Conservation (phyloP, 2,797 vertebrate species). For the Hirundo rustica region DNA sequence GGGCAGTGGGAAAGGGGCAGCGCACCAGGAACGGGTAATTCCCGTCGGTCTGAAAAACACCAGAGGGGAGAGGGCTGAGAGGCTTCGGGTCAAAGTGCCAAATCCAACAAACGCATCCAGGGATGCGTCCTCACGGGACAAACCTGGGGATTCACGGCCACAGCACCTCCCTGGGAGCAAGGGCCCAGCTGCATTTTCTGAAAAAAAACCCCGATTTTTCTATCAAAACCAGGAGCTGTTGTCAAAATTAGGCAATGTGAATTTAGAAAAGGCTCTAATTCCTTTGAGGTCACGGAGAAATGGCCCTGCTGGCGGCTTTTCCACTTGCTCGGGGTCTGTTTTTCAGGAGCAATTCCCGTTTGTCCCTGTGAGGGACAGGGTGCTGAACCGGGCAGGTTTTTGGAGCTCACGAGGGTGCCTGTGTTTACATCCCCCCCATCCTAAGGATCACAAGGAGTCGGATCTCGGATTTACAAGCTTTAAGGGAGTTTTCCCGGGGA, state of each 20-base stretch:
- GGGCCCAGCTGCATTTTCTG: not conserved
- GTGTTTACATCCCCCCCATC: not conserved
- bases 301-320: not conserved
- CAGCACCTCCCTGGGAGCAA: not conserved
- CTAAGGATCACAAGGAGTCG: not conserved
- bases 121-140: not conserved
- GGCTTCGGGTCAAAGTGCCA: fast-evolving
- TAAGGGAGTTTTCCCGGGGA: not conserved
- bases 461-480: not conserved
- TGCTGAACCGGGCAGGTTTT: not conserved
- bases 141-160: not conserved
- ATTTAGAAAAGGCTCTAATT: not conserved
- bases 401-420: not conserved
- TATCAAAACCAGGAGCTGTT: not conserved
- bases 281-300: fast-evolving
- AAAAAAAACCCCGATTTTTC: not conserved
- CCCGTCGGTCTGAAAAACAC: not conserved
- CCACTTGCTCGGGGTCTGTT: not conserved
- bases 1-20: not conserved
- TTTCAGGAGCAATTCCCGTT: not conserved
- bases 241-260: fast-evolving
- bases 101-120: not conserved
- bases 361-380: not conserved
- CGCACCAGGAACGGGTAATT: fast-evolving
- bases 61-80: not conserved